Base-by-base conservation (phyloP, 2,888 invertebrate species). In the Rhabditoides inermis region DNA sequence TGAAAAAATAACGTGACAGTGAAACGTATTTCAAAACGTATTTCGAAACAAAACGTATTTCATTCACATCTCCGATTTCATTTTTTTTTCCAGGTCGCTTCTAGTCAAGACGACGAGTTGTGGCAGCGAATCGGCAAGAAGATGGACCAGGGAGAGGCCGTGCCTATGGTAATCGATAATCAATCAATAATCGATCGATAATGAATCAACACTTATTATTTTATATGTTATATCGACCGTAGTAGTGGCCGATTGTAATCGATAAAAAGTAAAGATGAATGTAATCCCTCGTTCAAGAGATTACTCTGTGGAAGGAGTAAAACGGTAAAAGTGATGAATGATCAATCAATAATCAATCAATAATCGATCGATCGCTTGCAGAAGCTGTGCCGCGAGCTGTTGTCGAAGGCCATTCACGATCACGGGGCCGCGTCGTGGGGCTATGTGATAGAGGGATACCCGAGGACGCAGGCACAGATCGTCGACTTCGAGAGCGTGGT, bases 371-470 rank as follows among this genome's bases (percentile, higher is more conserved):
- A 50, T 32, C n/a, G 45, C 37, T 60, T 68, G 12, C 59, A 80
- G 79, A 78, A 78, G 52, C 69, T 79, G 22, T 76, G 77, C 30
- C 63, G 75, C 3, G 76, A 77, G 18, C 53, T 78, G 18, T 51
- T 80, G 3, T 64, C 72, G 42, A 61, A 69, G 10, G 69, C 69
- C 6, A 56, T 80, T 18, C 72, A 75, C 54, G 60, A 62, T 7
- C 26, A 60, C 20, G 68, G 65, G 15, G 54, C 56, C 5, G 58
- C 70, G 27, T 76, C 77, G 32, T 76, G 76, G 61, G 80, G 80
- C 20, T 77, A 78, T 58, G 74, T 81, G n/a, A 70, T 81, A 18
- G 78, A 79, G 55, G 80, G 80, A 3, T 81, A 77, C 60, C 80
- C 80, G 4, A 63, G 79, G 47, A 77, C 76, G 20, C 55, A 76